Conservation (phyloP, 2,888 invertebrate species). For the Charanyca ferruginea region DNA sequence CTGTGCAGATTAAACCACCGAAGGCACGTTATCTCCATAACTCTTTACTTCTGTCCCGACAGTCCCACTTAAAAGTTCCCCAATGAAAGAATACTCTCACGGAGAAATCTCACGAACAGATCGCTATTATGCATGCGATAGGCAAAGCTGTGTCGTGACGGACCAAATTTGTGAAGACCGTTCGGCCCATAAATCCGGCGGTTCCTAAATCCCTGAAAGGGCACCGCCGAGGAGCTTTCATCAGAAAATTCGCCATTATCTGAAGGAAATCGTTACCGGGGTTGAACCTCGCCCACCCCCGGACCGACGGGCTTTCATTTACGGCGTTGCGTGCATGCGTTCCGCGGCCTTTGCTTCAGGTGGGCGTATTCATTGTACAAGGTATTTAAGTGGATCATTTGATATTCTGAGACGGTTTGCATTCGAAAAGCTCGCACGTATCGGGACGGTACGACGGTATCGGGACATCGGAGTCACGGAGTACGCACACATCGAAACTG, state of each 20-base stretch:
- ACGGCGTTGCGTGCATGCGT: slow-evolving; percentile 90
- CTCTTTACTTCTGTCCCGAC: slow-evolving; percentile 71
- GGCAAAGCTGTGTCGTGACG: slow-evolving; percentile 79
- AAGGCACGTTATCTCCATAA: slow-evolving; percentile 80
- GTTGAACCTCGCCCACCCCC: slow-evolving; percentile 86
- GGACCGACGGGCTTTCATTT: slow-evolving; percentile 86
- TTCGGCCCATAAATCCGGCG: slow-evolving; percentile 84
- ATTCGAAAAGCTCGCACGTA: slow-evolving; percentile 87
- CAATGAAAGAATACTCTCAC: slow-evolving; percentile 72
- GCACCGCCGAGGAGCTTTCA: slow-evolving; percentile 87
- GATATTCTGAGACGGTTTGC: slow-evolving; percentile 90
- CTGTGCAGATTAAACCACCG: slow-evolving; percentile 69
- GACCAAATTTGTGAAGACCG: slow-evolving; percentile 83
- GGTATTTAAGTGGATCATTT: slow-evolving; percentile 91
- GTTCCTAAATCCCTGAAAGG: slow-evolving; percentile 88
- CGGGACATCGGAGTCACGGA: slow-evolving; percentile 80
- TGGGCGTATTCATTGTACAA: slow-evolving; percentile 89
- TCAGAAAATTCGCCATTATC: slow-evolving; percentile 90
- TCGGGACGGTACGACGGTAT: slow-evolving; percentile 81
- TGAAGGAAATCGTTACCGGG: slow-evolving; percentile 90
- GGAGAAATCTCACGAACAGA: slow-evolving; percentile 69
- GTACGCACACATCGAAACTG: slow-evolving; percentile 60
- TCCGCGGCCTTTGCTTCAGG: slow-evolving; percentile 88
- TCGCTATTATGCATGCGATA: slow-evolving; percentile 80
- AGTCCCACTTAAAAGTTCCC: slow-evolving; percentile 72